These are phyloP conservation scores for Perca fluviatilis DNA, from an alignment of 2,113 vertebrate species.

Conservation along the genomic window DNA sequence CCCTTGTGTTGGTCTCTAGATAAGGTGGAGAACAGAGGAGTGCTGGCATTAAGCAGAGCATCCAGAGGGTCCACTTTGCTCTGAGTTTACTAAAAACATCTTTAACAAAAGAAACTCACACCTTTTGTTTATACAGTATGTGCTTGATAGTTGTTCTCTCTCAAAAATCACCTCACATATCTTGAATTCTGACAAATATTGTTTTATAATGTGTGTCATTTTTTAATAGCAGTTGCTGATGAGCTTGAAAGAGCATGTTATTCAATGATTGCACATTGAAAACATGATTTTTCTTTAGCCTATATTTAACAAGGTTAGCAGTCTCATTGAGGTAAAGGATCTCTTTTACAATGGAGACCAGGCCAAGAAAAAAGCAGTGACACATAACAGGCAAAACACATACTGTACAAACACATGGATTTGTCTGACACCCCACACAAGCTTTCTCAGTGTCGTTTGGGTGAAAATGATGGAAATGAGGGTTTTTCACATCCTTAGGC, in stretches of 20 bases:
- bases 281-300: background rate
- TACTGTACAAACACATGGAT: too few species aligned
- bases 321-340: too few species aligned
- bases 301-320: too few species aligned
- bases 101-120: background rate
- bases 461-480: slow-evolving; percentile 13
- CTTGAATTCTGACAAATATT: background rate
- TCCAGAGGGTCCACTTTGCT: background rate
- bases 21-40: background rate
- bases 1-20: slow-evolving; percentile 61
- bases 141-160: too few species aligned
- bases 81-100: background rate
- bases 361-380: too few species aligned
- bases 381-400: too few species aligned
- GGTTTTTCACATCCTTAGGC: background rate
- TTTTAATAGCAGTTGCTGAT: background rate
- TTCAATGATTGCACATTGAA: background rate
- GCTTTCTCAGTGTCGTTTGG: background rate
- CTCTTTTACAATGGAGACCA: too few species aligned
- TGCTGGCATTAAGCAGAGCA: background rate
- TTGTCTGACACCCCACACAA: background rate
- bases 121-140: background rate
- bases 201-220: too few species aligned
- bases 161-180: too few species aligned
- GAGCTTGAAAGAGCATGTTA: background rate